Evolutionary conservation across 1,140 invertebrate species (phyloP), one percentile per base, ranked within the genome.

Genomic region (Pissodes strobi): DNA sequence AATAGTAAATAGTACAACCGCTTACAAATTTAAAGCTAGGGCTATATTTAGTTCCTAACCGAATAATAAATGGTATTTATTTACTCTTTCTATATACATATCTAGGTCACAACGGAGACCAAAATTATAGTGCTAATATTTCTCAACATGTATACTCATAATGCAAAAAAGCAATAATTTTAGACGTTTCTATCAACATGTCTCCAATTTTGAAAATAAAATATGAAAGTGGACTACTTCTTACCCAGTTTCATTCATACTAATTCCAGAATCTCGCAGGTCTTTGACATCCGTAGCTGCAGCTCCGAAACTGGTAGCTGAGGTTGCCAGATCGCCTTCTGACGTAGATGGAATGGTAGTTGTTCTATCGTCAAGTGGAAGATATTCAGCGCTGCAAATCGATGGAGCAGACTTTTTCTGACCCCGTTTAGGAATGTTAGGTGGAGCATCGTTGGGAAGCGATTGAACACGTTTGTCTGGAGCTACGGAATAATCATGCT

Each of bases 341-440:
- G 58, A 49, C 8, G 38, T 15, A 12, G 51, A 53, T 8, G 49
- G 61, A 22, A 45, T 18, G 1, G 41, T 18, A 12, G 43, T 38
- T 1, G 19, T 19, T 9, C 22, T 27, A 23, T 70, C 69, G 34
- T 72, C 69, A 25, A 66, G 15, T 0, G 66, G 37, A 17, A 76
- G 63, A 30, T 72, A 75, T 38, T 76, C 72, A 18, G 73, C 69
- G 53, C 72, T 75, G 52, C 72, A 76, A 6, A 72, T 71, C 2
- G 75, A 74, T 22, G 68, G 69, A 9, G 70, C 75, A 19, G 73
- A 74, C 75, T 85, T 86, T 60, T 84, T 82, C 8, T 80, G 74
- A 2, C 83, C 74, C 52, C 85, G 76, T 71, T 86, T 86, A 1
- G 85, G 85, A 34, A 85, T 83, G 41, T 84, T 83, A 1, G 85